Base-by-base conservation (phyloP, 1,140 invertebrate species). In the Sitobion miscanthi region DNA sequence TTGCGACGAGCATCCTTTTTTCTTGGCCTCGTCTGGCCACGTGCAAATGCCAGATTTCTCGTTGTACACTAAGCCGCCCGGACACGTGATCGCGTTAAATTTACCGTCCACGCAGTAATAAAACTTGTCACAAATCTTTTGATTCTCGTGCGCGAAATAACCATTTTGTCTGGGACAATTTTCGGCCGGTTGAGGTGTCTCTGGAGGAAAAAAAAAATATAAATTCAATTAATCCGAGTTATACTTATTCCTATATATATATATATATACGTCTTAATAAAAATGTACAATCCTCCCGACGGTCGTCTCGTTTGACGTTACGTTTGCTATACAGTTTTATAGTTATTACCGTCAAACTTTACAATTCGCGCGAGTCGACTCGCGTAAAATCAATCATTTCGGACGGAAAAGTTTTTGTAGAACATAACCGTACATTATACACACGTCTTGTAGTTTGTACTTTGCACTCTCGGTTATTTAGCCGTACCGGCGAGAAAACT, bases 61-160 rank as follows among this genome's bases (percentile, higher is more conserved):
- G 94, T 98, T 98, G 95, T 98, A 99, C 5, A 99, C 98, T 52
- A 99, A 95, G 1, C 98, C 98, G 62, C 96, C 97, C 0, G 98
- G 98, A 94, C 98, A 99, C 0, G 96, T 97, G 94, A 98, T 98
- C 96, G 97, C 97, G 94, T 98, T 98, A 95, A 97, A 98, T 95
- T 97, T 97, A 11, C 98, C 98, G 94, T 98, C 98, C 30, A 98
- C 97, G 94, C 98, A 99, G 95, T 97, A 98, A 95, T 98, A 99
- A 95, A 99, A 99, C 94, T 97, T 97, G 94, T 98, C 97, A 94
- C 98, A 99, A 90, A 97, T 96, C 30, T 96, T 96, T 0, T 95
- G 94, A 93, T 98, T 97, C 94, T 97, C 97, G 95, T 99, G 98
- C 0, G 97, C 97, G 95, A 98, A 99, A 95, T 98, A 98, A 1